Percentiles rank a stretch among this genome's conserved stretches.
phyloP scores from a whole-genome alignment of 1,140 invertebrate species.

The Drosophila lowei region DNA sequence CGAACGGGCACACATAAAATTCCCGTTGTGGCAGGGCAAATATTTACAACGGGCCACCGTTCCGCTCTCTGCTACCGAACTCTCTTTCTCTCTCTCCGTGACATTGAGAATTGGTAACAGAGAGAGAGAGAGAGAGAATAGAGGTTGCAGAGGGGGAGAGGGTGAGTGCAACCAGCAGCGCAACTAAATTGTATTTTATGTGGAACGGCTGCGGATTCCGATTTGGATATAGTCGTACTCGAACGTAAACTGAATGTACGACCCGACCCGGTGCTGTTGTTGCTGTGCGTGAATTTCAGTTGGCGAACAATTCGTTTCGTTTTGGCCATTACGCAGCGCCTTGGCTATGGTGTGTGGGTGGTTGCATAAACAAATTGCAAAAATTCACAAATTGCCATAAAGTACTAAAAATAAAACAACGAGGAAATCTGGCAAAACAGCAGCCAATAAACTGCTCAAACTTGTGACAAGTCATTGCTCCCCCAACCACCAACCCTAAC shows the following conservation, averaged over 20 bases:
- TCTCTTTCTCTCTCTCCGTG: background rate
- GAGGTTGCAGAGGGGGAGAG: constrained; percentile 11
- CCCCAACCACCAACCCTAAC: background rate
- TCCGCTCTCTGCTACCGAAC: constrained; percentile 53
- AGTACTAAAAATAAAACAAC: constrained; percentile 51
- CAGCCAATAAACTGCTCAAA: constrained; percentile 35
- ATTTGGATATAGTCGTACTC: constrained; percentile 22
- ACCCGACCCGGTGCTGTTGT: constrained; percentile 9
- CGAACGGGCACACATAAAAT: constrained; percentile 38
- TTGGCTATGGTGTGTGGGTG: constrained; percentile 15
- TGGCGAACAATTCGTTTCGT: constrained; percentile 74
- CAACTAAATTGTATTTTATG: constrained; percentile 74
- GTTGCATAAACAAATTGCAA: constrained; percentile 61
- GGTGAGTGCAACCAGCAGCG: constrained; percentile 53
- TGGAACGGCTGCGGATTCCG: constrained; percentile 14
- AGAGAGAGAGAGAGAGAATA: constrained; percentile 7
- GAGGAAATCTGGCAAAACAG: constrained; percentile 21
- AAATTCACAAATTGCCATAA: constrained; percentile 39
- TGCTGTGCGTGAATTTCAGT: constrained; percentile 65
- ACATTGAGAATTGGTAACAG: constrained; percentile 19
- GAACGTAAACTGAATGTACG: background rate
- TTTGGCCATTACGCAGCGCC: constrained; percentile 69
- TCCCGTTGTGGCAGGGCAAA: constrained; percentile 46
- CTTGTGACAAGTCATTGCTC: constrained; percentile 55
- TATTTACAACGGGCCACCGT: constrained; percentile 62